phyloP scores from a whole-genome alignment of 2,113 vertebrate species.

The Craseonycteris thonglongyai region DNA sequence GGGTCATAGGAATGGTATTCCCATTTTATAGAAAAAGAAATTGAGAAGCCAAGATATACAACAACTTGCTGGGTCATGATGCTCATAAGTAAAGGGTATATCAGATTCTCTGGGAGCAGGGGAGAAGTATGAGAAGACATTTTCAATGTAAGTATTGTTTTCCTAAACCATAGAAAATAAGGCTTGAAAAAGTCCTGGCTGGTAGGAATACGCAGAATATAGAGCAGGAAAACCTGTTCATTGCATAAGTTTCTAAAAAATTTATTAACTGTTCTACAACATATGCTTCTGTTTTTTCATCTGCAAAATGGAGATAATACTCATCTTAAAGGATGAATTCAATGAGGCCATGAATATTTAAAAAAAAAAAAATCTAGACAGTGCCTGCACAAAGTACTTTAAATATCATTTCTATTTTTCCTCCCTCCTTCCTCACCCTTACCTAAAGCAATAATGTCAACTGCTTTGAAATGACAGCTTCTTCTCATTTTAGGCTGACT shows the following conservation, averaged over 20 bases:
- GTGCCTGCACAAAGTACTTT: background rate
- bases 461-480: background rate
- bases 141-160: background rate
- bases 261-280: background rate
- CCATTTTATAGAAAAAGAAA: background rate
- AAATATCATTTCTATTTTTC: background rate
- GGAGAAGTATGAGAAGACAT: background rate
- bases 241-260: background rate
- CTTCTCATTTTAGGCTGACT: background rate
- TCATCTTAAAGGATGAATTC: background rate
- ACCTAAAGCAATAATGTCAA: background rate
- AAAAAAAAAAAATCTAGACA: background rate
- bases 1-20: background rate
- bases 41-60: background rate
- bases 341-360: background rate
- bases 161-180: background rate
- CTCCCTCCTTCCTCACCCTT: background rate
- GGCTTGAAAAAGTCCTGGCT: background rate
- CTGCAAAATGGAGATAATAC: background rate
- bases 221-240: background rate
- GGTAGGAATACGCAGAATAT: background rate
- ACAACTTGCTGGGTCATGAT: background rate
- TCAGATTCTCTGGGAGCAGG: background rate
- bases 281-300: background rate
- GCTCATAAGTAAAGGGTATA: background rate